A percentile compares a stretch with the other conserved stretches of the same genome.
Evolutionary conservation across 2,888 invertebrate species (phyloP).

Genomic region (Mechanitis mazaeus): DNA sequence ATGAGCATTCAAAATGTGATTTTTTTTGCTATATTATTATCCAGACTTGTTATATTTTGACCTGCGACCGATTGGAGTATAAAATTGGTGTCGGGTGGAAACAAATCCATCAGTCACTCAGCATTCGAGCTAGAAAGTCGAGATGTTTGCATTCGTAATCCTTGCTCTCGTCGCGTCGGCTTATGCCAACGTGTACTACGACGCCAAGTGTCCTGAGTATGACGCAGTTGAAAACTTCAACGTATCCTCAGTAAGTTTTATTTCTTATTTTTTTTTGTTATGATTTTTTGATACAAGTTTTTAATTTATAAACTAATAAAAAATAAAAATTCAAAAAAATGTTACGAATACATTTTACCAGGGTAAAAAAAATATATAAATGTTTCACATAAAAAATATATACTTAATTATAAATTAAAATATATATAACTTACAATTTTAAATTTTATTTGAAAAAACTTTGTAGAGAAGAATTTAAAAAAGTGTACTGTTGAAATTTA

Average conservation of each 20-base stretch:
- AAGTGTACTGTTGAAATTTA: too few relatives aligned
- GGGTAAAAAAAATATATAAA: too few relatives aligned
- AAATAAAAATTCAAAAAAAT: too few relatives aligned
- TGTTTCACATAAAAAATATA: too few relatives aligned
- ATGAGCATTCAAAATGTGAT: slow-evolving; percentile 5
- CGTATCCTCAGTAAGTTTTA: slow-evolving; percentile 41
- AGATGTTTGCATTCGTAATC: slow-evolving; percentile 48
- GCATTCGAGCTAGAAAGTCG: slow-evolving; percentile 37
- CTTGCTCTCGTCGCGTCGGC: slow-evolving; percentile 45
- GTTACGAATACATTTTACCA: too few relatives aligned
- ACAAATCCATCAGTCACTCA: slow-evolving; percentile 17
- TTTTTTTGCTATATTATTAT: slow-evolving; percentile 1
- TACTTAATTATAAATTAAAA: too few relatives aligned
- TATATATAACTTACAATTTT: too few relatives aligned
- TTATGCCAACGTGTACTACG: slow-evolving; percentile 46
- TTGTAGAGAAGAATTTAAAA: too few relatives aligned
- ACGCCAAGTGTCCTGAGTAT: slow-evolving; percentile 52
- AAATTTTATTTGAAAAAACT: too few relatives aligned
- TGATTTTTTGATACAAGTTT: background rate
- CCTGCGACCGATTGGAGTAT: slow-evolving; percentile 46
- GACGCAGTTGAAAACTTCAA: slow-evolving; percentile 57
- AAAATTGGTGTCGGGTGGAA: slow-evolving; percentile 40
- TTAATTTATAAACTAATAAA: too few relatives aligned
- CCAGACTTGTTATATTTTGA: slow-evolving; percentile 47
- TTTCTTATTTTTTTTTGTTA: background rate